These are phyloP conservation scores for Argynnis bischoffii DNA, from an alignment of 2,888 invertebrate genomes.

Conservation along the genomic window DNA sequence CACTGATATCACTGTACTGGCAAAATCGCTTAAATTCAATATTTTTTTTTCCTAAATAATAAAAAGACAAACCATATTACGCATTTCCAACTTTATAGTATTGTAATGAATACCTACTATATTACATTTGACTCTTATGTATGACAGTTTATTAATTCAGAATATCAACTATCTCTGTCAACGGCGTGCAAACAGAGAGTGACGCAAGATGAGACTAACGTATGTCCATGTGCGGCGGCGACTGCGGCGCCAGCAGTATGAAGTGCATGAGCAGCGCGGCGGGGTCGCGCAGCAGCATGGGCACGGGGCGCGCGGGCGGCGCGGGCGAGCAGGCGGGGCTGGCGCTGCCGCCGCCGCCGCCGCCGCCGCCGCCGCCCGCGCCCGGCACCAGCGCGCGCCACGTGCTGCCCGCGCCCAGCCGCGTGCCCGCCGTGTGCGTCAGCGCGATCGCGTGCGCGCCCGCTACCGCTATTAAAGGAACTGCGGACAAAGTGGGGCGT, in stretches of 20 bases:
- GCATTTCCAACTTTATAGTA: background rate
- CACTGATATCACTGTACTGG: too few relatives aligned
- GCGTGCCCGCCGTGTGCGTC: constrained; percentile 53
- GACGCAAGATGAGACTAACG: constrained; percentile 80
- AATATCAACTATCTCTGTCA: too few relatives aligned
- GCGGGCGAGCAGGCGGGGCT: constrained; percentile 32
- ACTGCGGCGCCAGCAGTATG: constrained; percentile 91
- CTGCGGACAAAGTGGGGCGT: constrained; percentile 63
- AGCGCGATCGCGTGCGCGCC: constrained; percentile 92
- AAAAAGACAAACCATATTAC: background rate
- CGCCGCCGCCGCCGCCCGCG: constrained; percentile 42
- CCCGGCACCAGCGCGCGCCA: constrained; percentile 51
- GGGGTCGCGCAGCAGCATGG: constrained; percentile 93
- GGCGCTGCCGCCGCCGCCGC: constrained; percentile 31
- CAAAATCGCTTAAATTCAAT: too few relatives aligned
- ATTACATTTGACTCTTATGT: too few relatives aligned
- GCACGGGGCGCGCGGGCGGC: constrained; percentile 77
- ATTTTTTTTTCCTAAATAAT: too few relatives aligned
- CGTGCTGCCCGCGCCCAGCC: constrained; percentile 53
- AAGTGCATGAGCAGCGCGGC: constrained; percentile 93
- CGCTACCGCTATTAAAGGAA: constrained; percentile 93
- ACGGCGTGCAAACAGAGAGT: too few relatives aligned
- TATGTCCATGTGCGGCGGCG: constrained; percentile 86
- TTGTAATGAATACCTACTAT: background rate
- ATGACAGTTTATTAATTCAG: too few relatives aligned